phyloP scores from a whole-genome alignment of 1,140 invertebrate genomes.

The Leptonema lineaticorne region DNA sequence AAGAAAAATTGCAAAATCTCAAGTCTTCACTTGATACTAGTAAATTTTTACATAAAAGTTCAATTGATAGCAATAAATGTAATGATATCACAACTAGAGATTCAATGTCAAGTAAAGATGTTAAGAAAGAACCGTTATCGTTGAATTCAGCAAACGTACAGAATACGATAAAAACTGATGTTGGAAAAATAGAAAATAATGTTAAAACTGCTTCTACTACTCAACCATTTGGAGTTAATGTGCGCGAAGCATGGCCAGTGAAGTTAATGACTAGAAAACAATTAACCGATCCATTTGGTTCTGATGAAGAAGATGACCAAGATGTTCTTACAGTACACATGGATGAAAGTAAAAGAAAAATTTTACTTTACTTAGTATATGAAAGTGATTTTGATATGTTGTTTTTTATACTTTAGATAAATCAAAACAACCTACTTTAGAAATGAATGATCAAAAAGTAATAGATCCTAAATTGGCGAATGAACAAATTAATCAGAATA shows the following conservation, averaged over 20 bases:
- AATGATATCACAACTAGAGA: neutral
- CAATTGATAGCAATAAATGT: slow-evolving; percentile 10
- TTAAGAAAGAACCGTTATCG: slow-evolving; percentile 20
- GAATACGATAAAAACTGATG: neutral
- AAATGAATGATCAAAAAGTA: slow-evolving; percentile 28
- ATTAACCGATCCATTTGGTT: slow-evolving; percentile 87
- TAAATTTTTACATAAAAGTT: neutral
- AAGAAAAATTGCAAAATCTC: slow-evolving; percentile 59
- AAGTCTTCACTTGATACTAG: slow-evolving; percentile 32
- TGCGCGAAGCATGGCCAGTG: slow-evolving; percentile 45
- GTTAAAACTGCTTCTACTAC: slow-evolving; percentile 40
- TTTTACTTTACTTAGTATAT: neutral
- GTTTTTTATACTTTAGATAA: slow-evolving; percentile 25
- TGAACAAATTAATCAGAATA: slow-evolving; percentile 17
- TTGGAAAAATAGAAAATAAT: slow-evolving; percentile 30
- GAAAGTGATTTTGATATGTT: neutral
- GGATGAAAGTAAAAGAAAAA: slow-evolving; percentile 22
- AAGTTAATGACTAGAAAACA: slow-evolving; percentile 82
- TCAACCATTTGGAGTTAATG: slow-evolving; percentile 15
- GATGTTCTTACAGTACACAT: slow-evolving; percentile 29
- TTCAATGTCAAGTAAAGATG: slow-evolving; percentile 3
- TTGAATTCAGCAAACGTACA: neutral
- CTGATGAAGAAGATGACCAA: slow-evolving; percentile 76
- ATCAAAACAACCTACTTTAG: slow-evolving; percentile 29
- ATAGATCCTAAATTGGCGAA: neutral